These are phyloP conservation scores for Sphaeridia pumilis DNA, from an alignment of 2,888 invertebrate species.

Conservation along the genomic window DNA sequence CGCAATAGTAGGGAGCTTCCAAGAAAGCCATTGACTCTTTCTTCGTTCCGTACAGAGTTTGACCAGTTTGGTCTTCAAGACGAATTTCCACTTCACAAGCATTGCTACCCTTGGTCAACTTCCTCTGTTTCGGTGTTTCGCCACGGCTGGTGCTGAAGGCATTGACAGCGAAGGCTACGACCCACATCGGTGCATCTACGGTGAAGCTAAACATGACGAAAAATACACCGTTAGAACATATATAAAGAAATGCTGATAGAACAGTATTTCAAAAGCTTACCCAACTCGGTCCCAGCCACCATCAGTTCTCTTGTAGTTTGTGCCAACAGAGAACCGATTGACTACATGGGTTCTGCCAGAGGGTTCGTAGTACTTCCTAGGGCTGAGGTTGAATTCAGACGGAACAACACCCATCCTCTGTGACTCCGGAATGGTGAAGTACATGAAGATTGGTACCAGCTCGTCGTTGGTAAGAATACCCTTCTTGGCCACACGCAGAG, in stretches of 20 bases:
- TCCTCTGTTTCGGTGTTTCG: slow-evolving; percentile 12
- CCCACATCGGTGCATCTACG: slow-evolving; percentile 14
- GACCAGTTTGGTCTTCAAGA: slow-evolving; percentile 8
- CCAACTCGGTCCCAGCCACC: slow-evolving; percentile 15
- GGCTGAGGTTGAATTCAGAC: slow-evolving; percentile 12
- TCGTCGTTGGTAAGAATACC: slow-evolving; percentile 13
- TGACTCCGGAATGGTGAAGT: slow-evolving; percentile 13
- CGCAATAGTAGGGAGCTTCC: slow-evolving; percentile 14
- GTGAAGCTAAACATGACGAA: slow-evolving; percentile 5
- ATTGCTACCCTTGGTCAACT: slow-evolving; percentile 9
- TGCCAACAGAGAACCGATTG: slow-evolving; percentile 14
- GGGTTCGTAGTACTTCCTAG: slow-evolving; percentile 13
- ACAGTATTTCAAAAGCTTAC: not conserved
- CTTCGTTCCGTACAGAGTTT: slow-evolving; percentile 13
- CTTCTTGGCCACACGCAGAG: slow-evolving; percentile 12
- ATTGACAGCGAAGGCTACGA: slow-evolving; percentile 14
- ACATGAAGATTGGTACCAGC: slow-evolving; percentile 12
- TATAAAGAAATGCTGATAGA: not conserved
- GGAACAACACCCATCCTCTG: slow-evolving; percentile 6
- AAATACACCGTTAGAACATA: not conserved
- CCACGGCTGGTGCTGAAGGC: slow-evolving; percentile 10
- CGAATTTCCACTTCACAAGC: slow-evolving; percentile 13
- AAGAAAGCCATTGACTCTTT: slow-evolving; percentile 12
- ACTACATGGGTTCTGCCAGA: slow-evolving; percentile 11
- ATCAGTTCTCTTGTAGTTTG: slow-evolving; percentile 14